A percentile compares a stretch with the other conserved stretches of the same genome.
Evolutionary conservation across 2,113 vertebrate genomes (phyloP).

Genomic region (Brachionichthys hirsutus): DNA sequence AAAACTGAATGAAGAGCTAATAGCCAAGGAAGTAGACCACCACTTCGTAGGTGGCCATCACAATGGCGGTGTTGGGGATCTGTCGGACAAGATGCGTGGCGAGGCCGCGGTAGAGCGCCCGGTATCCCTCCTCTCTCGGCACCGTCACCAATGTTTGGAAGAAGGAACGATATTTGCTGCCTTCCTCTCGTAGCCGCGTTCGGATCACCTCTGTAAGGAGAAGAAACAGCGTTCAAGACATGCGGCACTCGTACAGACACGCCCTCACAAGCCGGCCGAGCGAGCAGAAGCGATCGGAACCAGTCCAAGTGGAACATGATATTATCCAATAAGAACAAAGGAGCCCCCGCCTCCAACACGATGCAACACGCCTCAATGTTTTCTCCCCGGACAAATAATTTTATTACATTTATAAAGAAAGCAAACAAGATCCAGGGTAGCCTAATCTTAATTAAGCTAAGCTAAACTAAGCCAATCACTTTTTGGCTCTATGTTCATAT

Average conservation of each 20-base stretch:
- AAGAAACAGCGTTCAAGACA: neutral
- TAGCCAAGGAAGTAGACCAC: constrained; percentile 93
- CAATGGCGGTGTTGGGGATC: constrained; percentile 98
- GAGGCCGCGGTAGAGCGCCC: constrained; percentile 92
- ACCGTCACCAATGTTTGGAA: constrained; percentile 91
- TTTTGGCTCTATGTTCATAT: too few relatives aligned
- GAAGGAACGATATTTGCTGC: constrained; percentile 95
- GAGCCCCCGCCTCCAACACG: too few relatives aligned
- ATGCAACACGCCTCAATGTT: too few relatives aligned
- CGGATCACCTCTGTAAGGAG: constrained; percentile 90
- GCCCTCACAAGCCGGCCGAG: too few relatives aligned
- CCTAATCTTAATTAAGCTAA: too few relatives aligned
- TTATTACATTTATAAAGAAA: too few relatives aligned
- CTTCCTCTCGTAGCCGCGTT: constrained; percentile 97
- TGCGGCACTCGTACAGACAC: neutral
- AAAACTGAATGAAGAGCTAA: constrained; percentile 67
- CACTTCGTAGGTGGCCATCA: constrained; percentile 98
- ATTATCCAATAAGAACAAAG: too few relatives aligned
- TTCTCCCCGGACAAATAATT: too few relatives aligned
- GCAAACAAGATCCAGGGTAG: too few relatives aligned
- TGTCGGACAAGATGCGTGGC: constrained; percentile 95
- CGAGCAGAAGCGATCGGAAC: neutral
- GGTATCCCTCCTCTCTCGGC: constrained; percentile 92
- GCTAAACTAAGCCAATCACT: too few relatives aligned
- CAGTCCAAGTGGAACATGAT: neutral